Base-by-base conservation (phyloP, 2,888 invertebrate species). In the Pilophorus perplexus region DNA sequence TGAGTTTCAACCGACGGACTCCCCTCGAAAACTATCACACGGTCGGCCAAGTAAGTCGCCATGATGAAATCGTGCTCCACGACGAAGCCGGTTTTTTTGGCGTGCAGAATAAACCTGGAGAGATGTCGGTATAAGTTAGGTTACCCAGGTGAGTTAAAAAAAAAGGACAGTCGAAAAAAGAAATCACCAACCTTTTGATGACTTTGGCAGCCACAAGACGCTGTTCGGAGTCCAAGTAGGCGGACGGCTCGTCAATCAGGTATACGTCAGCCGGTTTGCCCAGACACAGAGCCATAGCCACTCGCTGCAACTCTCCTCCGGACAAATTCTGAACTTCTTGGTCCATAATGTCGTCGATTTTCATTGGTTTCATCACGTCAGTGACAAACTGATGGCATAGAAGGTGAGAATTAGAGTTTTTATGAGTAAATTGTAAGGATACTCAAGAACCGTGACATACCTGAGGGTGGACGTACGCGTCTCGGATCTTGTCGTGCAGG, bases 1-100 rank as follows among this genome's bases (percentile, higher is more conserved):
- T 84, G 84, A 1, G 98, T 93, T 68, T 86, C 78, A 1, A 95
- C 84, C 0, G 97, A 96, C 0, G 99, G 98, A 44, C 80, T 80
- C 52, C 99, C 99, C 76, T 98, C 98, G 77, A 99, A 97, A 54
- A 99, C 98, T 72, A 99, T 96, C 2, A 99, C 99, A 44, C 98
- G 85, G 78, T 99, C 99, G 0, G 98, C 95, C 70, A 96, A 83
- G 78, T 99, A 99, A 0, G 99, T 99, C 14, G 98, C 98, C 99
- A 99, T 99, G 72, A 99, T 99, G 78, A 99, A 99, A 81, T 99
- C 98, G 87, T 99, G 99, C 85, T 99, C 99, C 1, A 99, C 99
- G 14, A 99, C 90, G 78, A 99, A 99, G 10, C 98, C 99, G 5
- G 99, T 99, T 78, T 98, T 95, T 81, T 99, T 99, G 0, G 99